Evolutionary conservation across 2,113 vertebrate species (phyloP), one percentile per base, ranked within the genome.

Genomic region (Chunga burmeisteri): DNA sequence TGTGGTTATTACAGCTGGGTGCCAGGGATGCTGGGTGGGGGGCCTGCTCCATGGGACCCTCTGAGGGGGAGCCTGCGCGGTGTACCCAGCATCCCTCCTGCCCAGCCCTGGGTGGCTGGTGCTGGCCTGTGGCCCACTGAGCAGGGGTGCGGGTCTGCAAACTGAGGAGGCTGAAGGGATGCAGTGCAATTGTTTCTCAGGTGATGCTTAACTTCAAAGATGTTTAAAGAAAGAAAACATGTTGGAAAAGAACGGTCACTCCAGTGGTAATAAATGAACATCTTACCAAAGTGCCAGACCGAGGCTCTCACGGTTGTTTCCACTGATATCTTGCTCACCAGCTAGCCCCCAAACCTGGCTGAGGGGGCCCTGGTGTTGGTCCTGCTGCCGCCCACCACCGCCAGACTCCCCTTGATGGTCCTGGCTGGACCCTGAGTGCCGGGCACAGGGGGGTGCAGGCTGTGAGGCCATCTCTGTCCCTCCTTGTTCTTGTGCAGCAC

Each of bases 1-100:
- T 7, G 7, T 62, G 52, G 52, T 59, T 93, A n/a, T 56, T 62
- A 15, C 20, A 74, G 61, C 26, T 44, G 66, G 77, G 18, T 66
- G 32, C 25, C 5, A 0, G 6, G 65, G 50, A 23, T n/a, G 22
- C 8, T 7, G 1, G 1, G 0, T 1, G 49, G n/a, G 34, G 70
- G 9, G 2, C 6, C 40, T 6, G 20, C 16, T 5, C 62, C 1
- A 0, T 7, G 44, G 42, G 16, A 52, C 23, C 40, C 36, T 11
- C 8, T 5, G 4, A 16, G 7, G 16, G 21, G 49, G 40, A 52
- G 27, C 23, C 16, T 21, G 16, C 4, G 6, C 34, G 17, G 50
- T 27, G 9, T 71, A 55, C 38, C 92, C 78, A 71, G 70, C 90
- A 89, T 73, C 93, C 93, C 78, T 94, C 95, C 86, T 27, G 59